These are phyloP conservation scores for Colinus virginianus DNA, from an alignment of 2,113 vertebrate species.

Conservation along the genomic window DNA sequence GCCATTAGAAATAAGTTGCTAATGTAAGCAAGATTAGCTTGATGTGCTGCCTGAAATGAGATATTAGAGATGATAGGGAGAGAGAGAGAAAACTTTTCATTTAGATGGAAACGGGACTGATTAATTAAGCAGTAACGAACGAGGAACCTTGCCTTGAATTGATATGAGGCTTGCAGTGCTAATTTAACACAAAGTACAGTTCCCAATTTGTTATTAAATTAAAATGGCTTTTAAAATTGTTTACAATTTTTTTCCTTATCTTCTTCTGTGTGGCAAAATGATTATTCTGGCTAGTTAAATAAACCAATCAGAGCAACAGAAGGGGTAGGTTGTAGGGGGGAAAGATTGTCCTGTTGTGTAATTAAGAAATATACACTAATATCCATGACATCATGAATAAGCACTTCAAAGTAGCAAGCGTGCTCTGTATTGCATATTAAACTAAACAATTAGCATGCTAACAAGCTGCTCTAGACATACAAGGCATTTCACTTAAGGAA, in stretches of 20 bases:
- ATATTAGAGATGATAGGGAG: constrained; percentile 69
- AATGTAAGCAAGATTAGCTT: constrained; percentile 74
- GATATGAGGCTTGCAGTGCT: constrained; percentile 42
- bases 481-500: constrained; percentile 3
- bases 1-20: constrained; percentile 66
- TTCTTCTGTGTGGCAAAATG: constrained; percentile 59
- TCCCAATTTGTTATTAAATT: constrained; percentile 72
- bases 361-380: constrained; percentile 71
- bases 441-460: constrained; percentile 51
- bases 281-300: constrained; percentile 69
- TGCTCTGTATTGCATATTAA: constrained; percentile 60
- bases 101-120: constrained; percentile 61
- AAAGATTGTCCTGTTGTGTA: constrained; percentile 58
- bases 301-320: constrained; percentile 53
- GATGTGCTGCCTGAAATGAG: constrained; percentile 61
- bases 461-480: constrained; percentile 31
- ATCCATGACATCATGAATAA: constrained; percentile 51
- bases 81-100: constrained; percentile 67
- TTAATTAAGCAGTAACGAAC: constrained; percentile 69
- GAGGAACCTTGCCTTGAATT: constrained; percentile 65
- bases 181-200: constrained; percentile 55
- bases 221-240: constrained; percentile 70
- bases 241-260: constrained; percentile 45
- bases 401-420: constrained; percentile 63
- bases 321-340: not conserved